Base-by-base conservation (phyloP, 2,113 vertebrate genomes). In the Phylloscopus trochiloides region DNA sequence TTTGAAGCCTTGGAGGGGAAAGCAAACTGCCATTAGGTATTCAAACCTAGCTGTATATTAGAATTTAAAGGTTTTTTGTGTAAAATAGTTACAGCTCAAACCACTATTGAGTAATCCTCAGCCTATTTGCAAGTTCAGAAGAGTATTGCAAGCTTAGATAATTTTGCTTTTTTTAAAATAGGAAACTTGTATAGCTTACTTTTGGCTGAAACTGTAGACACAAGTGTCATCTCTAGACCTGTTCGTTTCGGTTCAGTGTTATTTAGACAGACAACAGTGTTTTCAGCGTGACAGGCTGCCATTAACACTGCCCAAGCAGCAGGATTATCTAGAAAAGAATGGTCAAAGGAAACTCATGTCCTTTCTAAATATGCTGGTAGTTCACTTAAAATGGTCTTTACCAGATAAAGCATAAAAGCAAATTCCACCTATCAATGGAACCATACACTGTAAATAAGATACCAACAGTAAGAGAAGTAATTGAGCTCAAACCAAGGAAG, bases 271-370 rank as follows among this genome's bases (percentile, higher is more conserved):
- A 95, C 98, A 68, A 98, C 59, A 3, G 98, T 98, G 91, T 98
- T 98, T 95, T 99, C 98, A 32, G 98, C 98, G 93, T 99, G 98
- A 97, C 98, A 99, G 61, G 99, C 98, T 79, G 99, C 98, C 99
- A 99, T 98, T 51, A 99, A 97, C 58, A 98, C 98, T 6, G 99
- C 98, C 99, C 99, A 99, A 29, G 98, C 97, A 81, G 98, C 98
- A 77, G 99, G 98, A 95, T 99, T 99, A 97, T 99, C 99, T 99
- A 75, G 42, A 26, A 94, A 71, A 91, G 43, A 70, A 88, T 3
- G 8, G 31, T 85, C 38, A 79, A 81, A 96, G 76, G 28, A 36
- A 9, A 80, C 17, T 90, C 10, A 7, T 13, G 3, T 6, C 61
- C 29, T 80, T 86, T 86, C 52, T 83, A 58, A 40, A 79, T 29